These are phyloP conservation scores for Thermophis baileyi DNA, from an alignment of 2,113 vertebrate species.

Conservation along the genomic window DNA sequence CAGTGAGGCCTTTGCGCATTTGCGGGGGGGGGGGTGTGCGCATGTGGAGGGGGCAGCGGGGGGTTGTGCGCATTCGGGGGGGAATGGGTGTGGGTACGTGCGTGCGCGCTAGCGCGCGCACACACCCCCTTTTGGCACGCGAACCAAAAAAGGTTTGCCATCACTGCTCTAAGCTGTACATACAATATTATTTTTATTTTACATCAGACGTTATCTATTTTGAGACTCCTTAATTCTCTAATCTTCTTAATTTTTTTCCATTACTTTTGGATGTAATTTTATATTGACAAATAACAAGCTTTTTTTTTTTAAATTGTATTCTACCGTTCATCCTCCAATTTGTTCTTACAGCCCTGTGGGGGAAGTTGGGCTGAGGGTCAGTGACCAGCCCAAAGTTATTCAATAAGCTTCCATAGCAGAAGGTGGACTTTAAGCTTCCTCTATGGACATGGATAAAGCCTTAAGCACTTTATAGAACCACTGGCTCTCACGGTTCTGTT, in stretches of 20 bases:
- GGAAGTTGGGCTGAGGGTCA: neutral
- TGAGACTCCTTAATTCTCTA: conserved; percentile 43
- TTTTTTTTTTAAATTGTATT: neutral
- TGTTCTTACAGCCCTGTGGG: neutral
- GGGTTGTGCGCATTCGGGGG: too few relatives aligned
- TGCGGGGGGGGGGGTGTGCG: too few relatives aligned
- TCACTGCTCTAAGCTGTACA: neutral
- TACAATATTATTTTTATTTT: conserved; percentile 5
- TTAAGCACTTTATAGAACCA: neutral
- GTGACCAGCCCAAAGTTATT: neutral
- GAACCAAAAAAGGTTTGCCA: too few relatives aligned
- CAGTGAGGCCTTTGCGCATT: too few relatives aligned
- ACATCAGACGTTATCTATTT: conserved; percentile 9
- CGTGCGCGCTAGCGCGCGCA: too few relatives aligned
- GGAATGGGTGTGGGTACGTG: too few relatives aligned
- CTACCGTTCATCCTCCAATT: neutral
- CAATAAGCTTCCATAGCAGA: neutral
- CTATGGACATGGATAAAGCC: neutral
- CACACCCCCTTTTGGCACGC: too few relatives aligned
- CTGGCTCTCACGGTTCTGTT: neutral
- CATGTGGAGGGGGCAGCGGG: too few relatives aligned
- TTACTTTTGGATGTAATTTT: conserved; percentile 13
- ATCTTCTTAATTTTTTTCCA: conserved; percentile 1
- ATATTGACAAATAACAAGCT: neutral
- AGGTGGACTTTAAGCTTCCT: neutral